Evolutionary conservation across 2,797 vertebrate genomes (phyloP).

Genomic region (Cossypha dichroa): DNA sequence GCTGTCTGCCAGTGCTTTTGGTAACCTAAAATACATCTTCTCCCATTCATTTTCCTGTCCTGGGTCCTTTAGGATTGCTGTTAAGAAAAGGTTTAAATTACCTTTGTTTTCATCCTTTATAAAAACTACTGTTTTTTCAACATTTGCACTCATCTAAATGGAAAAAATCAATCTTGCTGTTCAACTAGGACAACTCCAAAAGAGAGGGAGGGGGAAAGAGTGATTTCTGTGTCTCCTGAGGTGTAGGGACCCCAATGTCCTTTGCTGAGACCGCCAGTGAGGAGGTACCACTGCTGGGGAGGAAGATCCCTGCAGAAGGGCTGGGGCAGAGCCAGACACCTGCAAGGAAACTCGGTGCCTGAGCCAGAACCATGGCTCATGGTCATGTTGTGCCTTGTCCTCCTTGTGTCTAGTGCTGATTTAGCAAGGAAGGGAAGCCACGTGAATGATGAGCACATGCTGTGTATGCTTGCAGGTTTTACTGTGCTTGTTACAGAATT

Average conservation of each 20-base stretch:
- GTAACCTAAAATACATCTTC: background rate
- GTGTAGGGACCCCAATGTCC: rapidly evolving
- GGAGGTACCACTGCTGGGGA: background rate
- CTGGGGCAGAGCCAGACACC: background rate
- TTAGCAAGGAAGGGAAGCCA: background rate
- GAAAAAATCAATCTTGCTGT: background rate
- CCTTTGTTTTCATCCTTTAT: background rate
- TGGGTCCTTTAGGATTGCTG: background rate
- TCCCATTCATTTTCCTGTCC: background rate
- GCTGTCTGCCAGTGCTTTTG: slow-evolving; percentile 6
- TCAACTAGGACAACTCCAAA: background rate
- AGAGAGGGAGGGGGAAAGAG: background rate
- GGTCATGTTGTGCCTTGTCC: background rate
- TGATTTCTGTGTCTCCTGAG: background rate
- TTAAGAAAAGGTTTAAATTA: background rate
- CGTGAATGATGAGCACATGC: background rate
- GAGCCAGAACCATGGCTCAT: background rate
- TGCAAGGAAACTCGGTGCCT: rapidly evolving
- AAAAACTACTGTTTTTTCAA: background rate
- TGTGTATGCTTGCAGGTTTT: background rate
- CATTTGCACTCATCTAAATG: background rate
- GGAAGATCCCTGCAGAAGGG: background rate
- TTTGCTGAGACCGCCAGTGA: background rate
- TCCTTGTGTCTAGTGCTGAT: background rate
- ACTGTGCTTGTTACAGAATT: background rate